phyloP scores from a whole-genome alignment of 1,140 invertebrate genomes.

The Mesaphorura yosii region DNA sequence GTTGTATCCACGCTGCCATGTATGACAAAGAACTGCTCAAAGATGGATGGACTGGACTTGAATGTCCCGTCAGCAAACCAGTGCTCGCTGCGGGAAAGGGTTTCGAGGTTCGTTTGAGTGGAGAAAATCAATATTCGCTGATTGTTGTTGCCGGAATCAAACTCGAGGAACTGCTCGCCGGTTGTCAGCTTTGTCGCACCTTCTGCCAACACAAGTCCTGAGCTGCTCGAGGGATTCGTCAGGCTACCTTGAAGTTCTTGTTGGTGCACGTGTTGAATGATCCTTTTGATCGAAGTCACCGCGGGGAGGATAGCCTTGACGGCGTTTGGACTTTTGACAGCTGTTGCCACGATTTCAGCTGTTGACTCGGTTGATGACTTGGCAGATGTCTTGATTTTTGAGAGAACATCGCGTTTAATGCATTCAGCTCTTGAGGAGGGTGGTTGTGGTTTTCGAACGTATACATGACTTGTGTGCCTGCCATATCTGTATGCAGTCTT shows the following conservation, averaged over 20 bases:
- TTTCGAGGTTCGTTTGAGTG: neutral
- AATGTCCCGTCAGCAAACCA: conserved; percentile 1
- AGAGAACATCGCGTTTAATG: neutral
- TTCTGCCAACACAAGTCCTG: neutral
- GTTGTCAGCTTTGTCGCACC: neutral
- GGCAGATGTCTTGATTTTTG: neutral
- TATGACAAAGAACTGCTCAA: neutral
- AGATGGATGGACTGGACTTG: neutral
- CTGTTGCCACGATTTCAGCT: neutral
- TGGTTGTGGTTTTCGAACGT: neutral
- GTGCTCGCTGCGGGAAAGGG: neutral
- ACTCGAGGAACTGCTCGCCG: neutral
- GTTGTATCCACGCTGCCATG: neutral
- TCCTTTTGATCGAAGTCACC: neutral
- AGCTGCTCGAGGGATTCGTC: too few species aligned
- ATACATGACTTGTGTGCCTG: neutral
- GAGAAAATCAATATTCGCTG: neutral
- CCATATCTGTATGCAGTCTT: neutral
- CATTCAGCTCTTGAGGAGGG: neutral
- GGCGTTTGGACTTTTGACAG: neutral
- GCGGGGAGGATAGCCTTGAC: neutral
- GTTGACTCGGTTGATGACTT: neutral
- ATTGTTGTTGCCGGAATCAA: neutral
- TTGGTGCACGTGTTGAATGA: neutral
- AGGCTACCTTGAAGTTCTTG: too few species aligned